Evolutionary conservation across 1,140 invertebrate species (phyloP).

Genomic region (Trichoplusia ni): DNA sequence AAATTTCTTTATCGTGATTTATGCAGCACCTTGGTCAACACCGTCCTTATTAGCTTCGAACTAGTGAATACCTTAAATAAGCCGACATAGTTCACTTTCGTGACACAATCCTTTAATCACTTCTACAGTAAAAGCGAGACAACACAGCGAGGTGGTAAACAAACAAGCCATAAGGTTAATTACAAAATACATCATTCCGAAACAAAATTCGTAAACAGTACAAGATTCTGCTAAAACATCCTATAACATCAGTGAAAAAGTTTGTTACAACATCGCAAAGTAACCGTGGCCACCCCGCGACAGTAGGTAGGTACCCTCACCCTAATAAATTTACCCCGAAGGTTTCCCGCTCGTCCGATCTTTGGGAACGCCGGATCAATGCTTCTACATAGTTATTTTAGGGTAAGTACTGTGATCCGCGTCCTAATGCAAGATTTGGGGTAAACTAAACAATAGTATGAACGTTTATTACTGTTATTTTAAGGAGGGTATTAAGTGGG

Average conservation of each 20-base stretch:
- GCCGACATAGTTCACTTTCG: no score
- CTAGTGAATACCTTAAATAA: no score
- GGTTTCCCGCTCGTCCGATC: slow-evolving; percentile 36
- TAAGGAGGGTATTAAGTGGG: no score
- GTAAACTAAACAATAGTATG: slow-evolving; percentile 17
- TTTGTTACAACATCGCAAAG: slow-evolving; percentile 1
- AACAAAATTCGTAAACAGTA: neutral
- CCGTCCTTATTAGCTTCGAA: no score
- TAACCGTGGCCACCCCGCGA: neutral
- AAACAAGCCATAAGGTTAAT: no score
- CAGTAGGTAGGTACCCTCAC: slow-evolving; percentile 25
- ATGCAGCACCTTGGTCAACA: no score
- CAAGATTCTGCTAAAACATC: slow-evolving; percentile 13
- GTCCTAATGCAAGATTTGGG: slow-evolving; percentile 10
- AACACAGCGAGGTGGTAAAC: no score
- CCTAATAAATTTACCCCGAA: slow-evolving; percentile 44
- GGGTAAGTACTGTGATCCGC: slow-evolving; percentile 8
- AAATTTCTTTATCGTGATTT: no score
- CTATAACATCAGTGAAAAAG: slow-evolving; percentile 20
- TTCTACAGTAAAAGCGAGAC: no score
- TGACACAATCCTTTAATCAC: no score
- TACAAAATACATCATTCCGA: no score
- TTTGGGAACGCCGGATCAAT: slow-evolving; percentile 40
- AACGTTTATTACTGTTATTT: no score
- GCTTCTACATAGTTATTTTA: slow-evolving; percentile 38